Base-by-base conservation (phyloP, 2,888 invertebrate genomes). In the Coleophora flavipennella region DNA sequence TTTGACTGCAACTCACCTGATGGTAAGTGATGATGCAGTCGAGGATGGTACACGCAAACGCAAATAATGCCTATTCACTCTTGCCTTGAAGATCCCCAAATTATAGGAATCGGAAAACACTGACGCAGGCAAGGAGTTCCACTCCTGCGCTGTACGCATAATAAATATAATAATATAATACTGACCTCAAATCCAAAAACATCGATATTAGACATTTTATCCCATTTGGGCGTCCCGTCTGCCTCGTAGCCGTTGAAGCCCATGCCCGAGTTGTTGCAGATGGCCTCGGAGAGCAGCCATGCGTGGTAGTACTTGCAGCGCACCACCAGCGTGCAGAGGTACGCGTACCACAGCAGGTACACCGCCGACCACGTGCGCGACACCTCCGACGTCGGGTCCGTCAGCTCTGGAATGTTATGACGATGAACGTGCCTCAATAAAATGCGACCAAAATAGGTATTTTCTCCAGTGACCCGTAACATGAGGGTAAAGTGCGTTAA, bases 241-340 rank as follows among this genome's bases (percentile, higher is more conserved):
- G 87, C 84, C 59, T 92, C 90, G 66, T 91, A 94, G 0, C 97
- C 97, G 53, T 92, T 90, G 70, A 91, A 94, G 1, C 97, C 97
- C 63, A 99, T 88, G 1, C 99, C 99, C 13, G 94, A 93, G 67
- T 95, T 94, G 74, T 98, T 97, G 73, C 96, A 97, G 51, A 97
- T 92, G 1, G 96, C 95, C 73, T 99, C 99, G 6, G 96, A 95
- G 58, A 97, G 86, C 42, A 95, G 86, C 97, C 97, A 98, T n/a
- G 96, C 97, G 70, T 96, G 94, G 81, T 97, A 97, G 85, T 97
- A 98, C 85, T 96, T 97, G 76, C 93, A 92, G 50, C 97, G 90
- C 44, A 91, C 91, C 45, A 93, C 86, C 50, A 93, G 88, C 38
- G 95, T 95, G 34, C 92, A 88, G 49, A 95, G 81, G 80, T 92